These are phyloP conservation scores for Kradibia gibbosae DNA, from an alignment of 1,140 invertebrate species.

Conservation along the genomic window DNA sequence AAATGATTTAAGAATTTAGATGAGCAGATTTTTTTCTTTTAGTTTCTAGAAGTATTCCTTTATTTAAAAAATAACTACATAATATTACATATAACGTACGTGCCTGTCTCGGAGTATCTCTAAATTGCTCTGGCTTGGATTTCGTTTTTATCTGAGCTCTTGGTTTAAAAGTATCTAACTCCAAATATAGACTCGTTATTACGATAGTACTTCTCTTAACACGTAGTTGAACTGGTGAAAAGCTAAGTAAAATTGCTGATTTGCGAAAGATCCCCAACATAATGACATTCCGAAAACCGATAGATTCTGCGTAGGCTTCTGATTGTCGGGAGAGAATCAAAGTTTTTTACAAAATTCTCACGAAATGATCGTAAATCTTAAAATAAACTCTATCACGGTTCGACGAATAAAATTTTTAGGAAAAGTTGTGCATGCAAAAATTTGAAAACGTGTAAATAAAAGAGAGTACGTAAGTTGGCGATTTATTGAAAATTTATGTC, in stretches of 20 bases:
- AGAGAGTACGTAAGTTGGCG: background rate
- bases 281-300: background rate
- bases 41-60: too few species aligned
- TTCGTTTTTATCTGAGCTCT: background rate
- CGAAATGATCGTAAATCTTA: background rate
- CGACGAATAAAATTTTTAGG: background rate
- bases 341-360: background rate
- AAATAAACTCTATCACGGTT: background rate
- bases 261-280: background rate
- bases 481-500: background rate
- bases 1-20: too few species aligned
- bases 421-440: background rate
- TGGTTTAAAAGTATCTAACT: background rate
- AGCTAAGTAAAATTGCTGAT: background rate
- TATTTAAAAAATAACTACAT: too few species aligned
- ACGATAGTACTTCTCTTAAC: background rate
- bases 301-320: background rate
- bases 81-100: too few species aligned
- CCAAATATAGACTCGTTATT: background rate
- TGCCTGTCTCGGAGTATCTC: background rate
- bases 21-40: too few species aligned
- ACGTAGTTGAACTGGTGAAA: background rate
- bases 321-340: background rate
- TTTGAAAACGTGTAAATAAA: background rate
- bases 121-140: background rate